These are phyloP conservation scores for Magallana angulata DNA, from an alignment of 1,140 invertebrate species.

Conservation along the genomic window DNA sequence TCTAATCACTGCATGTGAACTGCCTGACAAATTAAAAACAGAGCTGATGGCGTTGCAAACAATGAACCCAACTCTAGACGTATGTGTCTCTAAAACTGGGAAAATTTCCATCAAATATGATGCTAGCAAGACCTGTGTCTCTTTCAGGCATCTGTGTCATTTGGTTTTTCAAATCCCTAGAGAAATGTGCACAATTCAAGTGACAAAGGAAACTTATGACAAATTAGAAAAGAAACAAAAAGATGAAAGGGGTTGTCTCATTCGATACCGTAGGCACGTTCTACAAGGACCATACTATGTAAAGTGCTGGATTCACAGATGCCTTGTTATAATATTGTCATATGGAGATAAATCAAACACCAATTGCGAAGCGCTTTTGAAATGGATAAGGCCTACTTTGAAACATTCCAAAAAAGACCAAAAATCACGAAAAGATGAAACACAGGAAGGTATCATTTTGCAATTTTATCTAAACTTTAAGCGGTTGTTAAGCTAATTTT, in stretches of 20 bases:
- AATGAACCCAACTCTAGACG: background rate
- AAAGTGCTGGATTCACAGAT: slow-evolving; percentile 12
- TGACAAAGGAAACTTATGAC: background rate
- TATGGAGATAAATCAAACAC: background rate
- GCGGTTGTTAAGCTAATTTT: too few species aligned
- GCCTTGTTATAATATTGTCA: background rate
- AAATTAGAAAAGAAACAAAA: background rate
- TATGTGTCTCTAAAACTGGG: background rate
- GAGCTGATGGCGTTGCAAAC: background rate
- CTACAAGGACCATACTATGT: background rate
- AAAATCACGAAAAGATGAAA: too few species aligned
- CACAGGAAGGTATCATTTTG: too few species aligned
- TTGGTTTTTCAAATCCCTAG: background rate
- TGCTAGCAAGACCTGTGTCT: background rate
- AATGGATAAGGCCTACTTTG: background rate
- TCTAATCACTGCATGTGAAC: background rate
- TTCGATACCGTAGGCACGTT: background rate
- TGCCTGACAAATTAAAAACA: background rate
- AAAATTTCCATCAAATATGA: background rate
- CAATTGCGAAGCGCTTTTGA: background rate
- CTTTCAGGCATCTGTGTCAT: background rate
- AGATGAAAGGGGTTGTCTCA: background rate
- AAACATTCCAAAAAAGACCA: too few species aligned
- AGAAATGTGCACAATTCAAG: background rate
- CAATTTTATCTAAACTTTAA: too few species aligned